Conservation (phyloP, 2,888 invertebrate species). For the Tholera decimalis region DNA sequence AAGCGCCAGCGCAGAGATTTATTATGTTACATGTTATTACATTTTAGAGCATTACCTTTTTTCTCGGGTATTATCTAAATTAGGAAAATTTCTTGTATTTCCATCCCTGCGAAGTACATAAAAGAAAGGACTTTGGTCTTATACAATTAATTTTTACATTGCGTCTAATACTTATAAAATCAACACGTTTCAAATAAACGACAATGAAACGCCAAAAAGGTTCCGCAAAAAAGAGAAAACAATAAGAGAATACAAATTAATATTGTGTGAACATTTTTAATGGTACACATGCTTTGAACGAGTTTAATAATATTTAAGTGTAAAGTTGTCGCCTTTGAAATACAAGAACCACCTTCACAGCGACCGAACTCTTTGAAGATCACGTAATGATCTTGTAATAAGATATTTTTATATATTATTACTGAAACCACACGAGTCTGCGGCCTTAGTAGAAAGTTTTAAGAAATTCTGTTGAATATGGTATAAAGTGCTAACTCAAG, state of each 20-base stretch:
- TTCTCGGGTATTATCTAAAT: slow-evolving; percentile 45
- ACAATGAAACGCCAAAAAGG: slow-evolving; percentile 20
- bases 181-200: slow-evolving; percentile 24
- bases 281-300: slow-evolving; percentile 39
- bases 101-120: not conserved
- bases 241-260: slow-evolving; percentile 43
- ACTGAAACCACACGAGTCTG: slow-evolving; percentile 29
- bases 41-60: slow-evolving; percentile 27
- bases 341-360: slow-evolving; percentile 41
- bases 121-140: slow-evolving; percentile 12
- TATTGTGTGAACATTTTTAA: slow-evolving; percentile 50
- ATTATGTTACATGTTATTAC: slow-evolving; percentile 58
- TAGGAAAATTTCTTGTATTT: slow-evolving; percentile 21
- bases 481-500: slow-evolving; percentile 29
- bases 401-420: slow-evolving; percentile 57
- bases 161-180: slow-evolving; percentile 27
- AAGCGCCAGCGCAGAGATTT: slow-evolving; percentile 57
- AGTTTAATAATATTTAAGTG: slow-evolving; percentile 51
- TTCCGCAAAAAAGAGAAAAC: slow-evolving; percentile 23
- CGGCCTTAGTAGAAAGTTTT: slow-evolving; percentile 29
- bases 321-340: slow-evolving; percentile 61
- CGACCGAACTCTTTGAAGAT: slow-evolving; percentile 56
- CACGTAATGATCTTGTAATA: slow-evolving; percentile 65
- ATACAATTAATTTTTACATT: slow-evolving; percentile 16
- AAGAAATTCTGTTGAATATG: slow-evolving; percentile 13